These are phyloP conservation scores for Xestia ashworthii DNA, from an alignment of 2,888 invertebrate genomes.

Conservation along the genomic window DNA sequence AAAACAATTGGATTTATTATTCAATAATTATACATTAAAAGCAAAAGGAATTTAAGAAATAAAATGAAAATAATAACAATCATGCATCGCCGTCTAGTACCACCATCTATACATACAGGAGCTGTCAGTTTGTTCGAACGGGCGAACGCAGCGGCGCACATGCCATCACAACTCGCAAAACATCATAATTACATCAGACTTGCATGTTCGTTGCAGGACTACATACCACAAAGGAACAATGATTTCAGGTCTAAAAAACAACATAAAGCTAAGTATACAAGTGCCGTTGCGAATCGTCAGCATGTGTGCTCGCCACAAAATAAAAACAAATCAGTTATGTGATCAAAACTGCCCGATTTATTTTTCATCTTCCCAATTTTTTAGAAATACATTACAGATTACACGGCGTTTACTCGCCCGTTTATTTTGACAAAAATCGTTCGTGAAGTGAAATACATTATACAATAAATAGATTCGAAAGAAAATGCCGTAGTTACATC, in stretches of 20 bases:
- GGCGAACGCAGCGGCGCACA: constrained; percentile 30
- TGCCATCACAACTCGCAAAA: constrained; percentile 19
- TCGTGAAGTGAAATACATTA: constrained; percentile 45
- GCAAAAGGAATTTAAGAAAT: constrained; percentile 69
- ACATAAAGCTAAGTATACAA: constrained; percentile 19
- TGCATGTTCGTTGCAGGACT: background rate
- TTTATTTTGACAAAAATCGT: constrained; percentile 46
- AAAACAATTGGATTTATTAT: constrained; percentile 84
- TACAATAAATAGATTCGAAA: constrained; percentile 47
- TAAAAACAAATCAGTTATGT: constrained; percentile 67
- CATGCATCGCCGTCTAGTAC: constrained; percentile 51
- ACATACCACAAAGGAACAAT: constrained; percentile 7
- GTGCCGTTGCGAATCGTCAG: constrained; percentile 22
- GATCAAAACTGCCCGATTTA: constrained; percentile 73
- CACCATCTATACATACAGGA: constrained; percentile 58
- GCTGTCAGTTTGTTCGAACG: constrained; percentile 62
- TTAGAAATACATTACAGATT: constrained; percentile 58
- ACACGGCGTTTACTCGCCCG: constrained; percentile 52
- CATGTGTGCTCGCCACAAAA: constrained; percentile 21
- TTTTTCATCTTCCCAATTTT: constrained; percentile 68
- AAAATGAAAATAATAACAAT: constrained; percentile 71
- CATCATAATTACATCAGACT: constrained; percentile 16
- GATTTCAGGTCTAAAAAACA: constrained; percentile 13
- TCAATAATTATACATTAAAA: constrained; percentile 75
- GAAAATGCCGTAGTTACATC: constrained; percentile 47